Base-by-base conservation (phyloP, 1,140 invertebrate genomes). In the Drosophila trapezifrons region DNA sequence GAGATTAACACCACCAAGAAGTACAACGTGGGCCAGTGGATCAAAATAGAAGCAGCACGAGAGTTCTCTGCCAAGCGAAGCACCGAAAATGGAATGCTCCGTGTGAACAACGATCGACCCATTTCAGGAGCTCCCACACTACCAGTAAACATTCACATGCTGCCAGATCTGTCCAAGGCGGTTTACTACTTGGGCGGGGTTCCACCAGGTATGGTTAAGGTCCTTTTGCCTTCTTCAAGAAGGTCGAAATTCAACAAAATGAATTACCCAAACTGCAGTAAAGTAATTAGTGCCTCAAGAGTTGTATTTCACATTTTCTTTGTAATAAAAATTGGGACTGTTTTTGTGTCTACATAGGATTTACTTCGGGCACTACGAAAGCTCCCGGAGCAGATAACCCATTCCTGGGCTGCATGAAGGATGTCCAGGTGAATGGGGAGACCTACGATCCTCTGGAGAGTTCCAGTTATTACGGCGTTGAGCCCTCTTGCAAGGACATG, bases 21-120 rank as follows among this genome's bases (percentile, higher is more conserved):
- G 64, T 96, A 97, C 89, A 98, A 98, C 85, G 96, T 94, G 60
- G 97, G 97, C 7, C 94, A 95, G 66, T 96, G 96, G 94, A 95
- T 96, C 1, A 95, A 94, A 73, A 94, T 98, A 5, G 95, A 96
- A 78, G 96, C 96, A 9, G 93, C 93, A 3, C 73, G 94, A 7
- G 93, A 93, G 51, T 94, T 94, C 56, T 91, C 74, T 91, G 93
- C 57, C 80, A 93, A 69, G 90, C 93, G 72, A 93, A 95, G 76
- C 92, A 94, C 63, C 69, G 94, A 94, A 83, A 94, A 93, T 90
- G 94, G 94, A 75, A 95, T 93, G 63, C 93, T 97, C 38, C 94
- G 94, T 56, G 95, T 96, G n/a, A 95, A 95, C 65, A 94, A 94
- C 70, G 95, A 96, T 79, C 94, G 95, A 46, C 94, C 94, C 56